phyloP scores from a whole-genome alignment of 2,113 vertebrate genomes.

The Nerophis ophidion region DNA sequence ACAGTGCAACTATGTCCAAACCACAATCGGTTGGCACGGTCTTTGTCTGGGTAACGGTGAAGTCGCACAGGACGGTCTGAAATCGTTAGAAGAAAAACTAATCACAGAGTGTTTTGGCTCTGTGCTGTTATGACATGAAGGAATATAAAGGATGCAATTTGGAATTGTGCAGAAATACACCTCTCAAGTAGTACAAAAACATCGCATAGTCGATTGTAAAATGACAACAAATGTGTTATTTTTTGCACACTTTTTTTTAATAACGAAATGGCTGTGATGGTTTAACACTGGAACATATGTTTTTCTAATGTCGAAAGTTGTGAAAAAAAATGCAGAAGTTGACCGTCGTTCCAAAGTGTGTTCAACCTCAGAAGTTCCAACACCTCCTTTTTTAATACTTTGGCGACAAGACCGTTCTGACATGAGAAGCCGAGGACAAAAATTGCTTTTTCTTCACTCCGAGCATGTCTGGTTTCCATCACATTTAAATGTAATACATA shows the following conservation, averaged over 20 bases:
- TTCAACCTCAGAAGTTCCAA: background rate
- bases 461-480: conserved; percentile 43
- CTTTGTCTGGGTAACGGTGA: conserved; percentile 28
- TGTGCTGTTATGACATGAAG: conserved; percentile 31
- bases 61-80: conserved; percentile 13
- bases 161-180: background rate
- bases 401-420: background rate
- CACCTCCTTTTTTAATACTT: too few relatives aligned
- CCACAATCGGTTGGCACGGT: conserved; percentile 48
- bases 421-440: background rate
- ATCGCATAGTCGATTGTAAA: too few relatives aligned
- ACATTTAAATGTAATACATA: conserved; percentile 43
- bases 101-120: conserved; percentile 32
- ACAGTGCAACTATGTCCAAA: conserved; percentile 28
- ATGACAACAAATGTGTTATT: too few relatives aligned
- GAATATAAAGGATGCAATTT: conserved; percentile 20
- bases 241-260: too few relatives aligned
- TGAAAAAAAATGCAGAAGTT: background rate
- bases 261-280: too few relatives aligned
- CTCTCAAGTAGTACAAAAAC: background rate
- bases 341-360: background rate
- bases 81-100: conserved; percentile 19
- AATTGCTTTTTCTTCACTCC: conserved; percentile 25
- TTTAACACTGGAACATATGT: too few relatives aligned
- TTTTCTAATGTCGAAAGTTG: too few relatives aligned